Percentiles rank a stretch among this genome's conserved stretches.
Evolutionary conservation across 1,140 invertebrate species (phyloP).

Genomic region (Mamestra configurata): DNA sequence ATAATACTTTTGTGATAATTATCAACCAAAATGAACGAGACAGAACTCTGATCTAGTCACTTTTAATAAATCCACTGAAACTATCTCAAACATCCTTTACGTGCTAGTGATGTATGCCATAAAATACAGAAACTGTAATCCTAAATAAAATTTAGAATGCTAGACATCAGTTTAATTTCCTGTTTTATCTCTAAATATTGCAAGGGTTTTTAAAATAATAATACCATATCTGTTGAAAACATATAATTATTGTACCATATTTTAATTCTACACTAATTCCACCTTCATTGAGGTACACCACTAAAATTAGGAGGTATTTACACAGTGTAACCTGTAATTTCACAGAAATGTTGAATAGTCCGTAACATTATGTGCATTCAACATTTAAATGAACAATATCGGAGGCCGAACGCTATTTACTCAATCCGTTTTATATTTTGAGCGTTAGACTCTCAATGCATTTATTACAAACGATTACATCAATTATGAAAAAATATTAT

Average conservation of each 20-base stretch:
- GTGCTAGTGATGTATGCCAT: not conserved
- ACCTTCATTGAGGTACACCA: conserved; percentile 48
- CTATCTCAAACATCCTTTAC: not conserved
- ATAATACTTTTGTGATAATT: conserved; percentile 8
- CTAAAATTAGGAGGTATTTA: conserved; percentile 54
- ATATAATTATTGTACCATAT: conserved; percentile 71
- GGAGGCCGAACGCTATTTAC: conserved; percentile 2
- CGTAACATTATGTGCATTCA: conserved; percentile 38
- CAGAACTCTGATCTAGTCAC: not conserved
- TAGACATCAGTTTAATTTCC: not conserved
- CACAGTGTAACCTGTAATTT: conserved; percentile 49
- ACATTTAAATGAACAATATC: conserved; percentile 11
- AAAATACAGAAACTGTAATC: conserved; percentile 4
- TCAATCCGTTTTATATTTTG: conserved; percentile 34
- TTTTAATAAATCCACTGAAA: not conserved
- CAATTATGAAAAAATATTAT: conserved; percentile 47
- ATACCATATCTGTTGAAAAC: conserved; percentile 64
- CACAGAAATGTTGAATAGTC: conserved; percentile 32
- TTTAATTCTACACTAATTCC: conserved; percentile 57
- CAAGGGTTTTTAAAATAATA: conserved; percentile 48
- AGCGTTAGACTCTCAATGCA: conserved; percentile 23
- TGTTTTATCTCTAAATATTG: too few relatives aligned
- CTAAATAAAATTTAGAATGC: not conserved
- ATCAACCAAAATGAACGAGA: not conserved
- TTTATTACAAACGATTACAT: conserved; percentile 30